Percentiles rank a stretch among this genome's conserved stretches.
phyloP scores from a whole-genome alignment of 1,140 invertebrate species.

The Protaetia brevitarsis region DNA sequence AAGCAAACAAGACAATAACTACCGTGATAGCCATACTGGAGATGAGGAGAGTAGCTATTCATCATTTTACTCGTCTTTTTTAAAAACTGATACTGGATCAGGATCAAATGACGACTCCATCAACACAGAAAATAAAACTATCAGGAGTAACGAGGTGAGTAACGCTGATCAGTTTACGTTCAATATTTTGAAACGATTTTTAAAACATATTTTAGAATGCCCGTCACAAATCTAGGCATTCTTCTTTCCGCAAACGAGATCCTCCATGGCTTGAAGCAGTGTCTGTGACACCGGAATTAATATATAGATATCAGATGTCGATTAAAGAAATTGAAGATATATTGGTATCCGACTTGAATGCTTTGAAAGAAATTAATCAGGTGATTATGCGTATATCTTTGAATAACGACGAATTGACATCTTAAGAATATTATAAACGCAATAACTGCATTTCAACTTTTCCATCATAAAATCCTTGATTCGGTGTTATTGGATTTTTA shows the following conservation, averaged over 20 bases:
- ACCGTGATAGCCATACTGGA: conserved; percentile 31
- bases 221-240: conserved; percentile 33
- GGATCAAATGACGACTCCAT: conserved; percentile 46
- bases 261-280: conserved; percentile 66
- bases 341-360: conserved; percentile 59
- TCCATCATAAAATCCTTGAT: no score
- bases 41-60: conserved; percentile 56
- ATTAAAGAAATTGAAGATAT: conserved; percentile 62
- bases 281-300: conserved; percentile 61
- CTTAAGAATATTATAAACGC: no score
- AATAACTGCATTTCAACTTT: no score
- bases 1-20: conserved; percentile 22
- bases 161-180: not conserved
- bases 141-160: conserved; percentile 40
- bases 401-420: no score
- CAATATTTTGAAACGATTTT: conserved; percentile 16
- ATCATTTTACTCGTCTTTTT: conserved; percentile 55
- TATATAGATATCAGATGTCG: conserved; percentile 66
- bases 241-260: conserved; percentile 50
- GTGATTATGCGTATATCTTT: no score
- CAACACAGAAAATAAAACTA: conserved; percentile 36
- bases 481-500: no score
- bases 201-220: conserved; percentile 32
- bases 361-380: conserved; percentile 58
- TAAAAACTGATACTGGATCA: conserved; percentile 52